These are phyloP conservation scores for Aspidiotus destructor DNA, from an alignment of 2,888 invertebrate genomes.

Conservation along the genomic window DNA sequence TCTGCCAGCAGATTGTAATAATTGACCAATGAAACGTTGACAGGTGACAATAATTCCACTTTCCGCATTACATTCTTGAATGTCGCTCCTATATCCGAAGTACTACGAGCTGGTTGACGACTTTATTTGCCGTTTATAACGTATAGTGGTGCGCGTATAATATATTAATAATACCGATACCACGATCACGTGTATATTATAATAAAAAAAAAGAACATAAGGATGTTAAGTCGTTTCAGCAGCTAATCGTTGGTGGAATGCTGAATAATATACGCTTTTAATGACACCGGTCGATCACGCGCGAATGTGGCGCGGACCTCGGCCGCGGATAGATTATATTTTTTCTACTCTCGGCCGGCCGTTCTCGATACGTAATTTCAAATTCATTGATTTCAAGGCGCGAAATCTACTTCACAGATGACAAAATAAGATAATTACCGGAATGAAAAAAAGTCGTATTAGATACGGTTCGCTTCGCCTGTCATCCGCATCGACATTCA, in stretches of 20 bases:
- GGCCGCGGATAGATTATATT: not conserved
- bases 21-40: conserved; percentile 28
- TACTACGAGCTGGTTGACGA: not conserved
- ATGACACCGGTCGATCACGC: not conserved
- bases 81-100: not conserved
- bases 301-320: not conserved
- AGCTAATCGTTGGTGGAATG: conserved; percentile 2
- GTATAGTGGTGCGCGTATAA: not conserved
- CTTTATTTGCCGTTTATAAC: not conserved
- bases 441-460: no score
- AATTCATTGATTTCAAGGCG: not conserved
- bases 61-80: conserved; percentile 7
- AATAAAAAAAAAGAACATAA: no score
- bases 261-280: not conserved
- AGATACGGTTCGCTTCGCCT: no score
- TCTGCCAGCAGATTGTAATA: not conserved
- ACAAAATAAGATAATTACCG: no score
- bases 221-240: not conserved
- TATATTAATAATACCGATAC: not conserved
- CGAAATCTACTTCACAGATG: not conserved
- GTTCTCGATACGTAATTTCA: not conserved
- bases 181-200: no score
- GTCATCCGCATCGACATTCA: no score
- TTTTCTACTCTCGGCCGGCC: not conserved
- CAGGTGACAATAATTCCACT: conserved; percentile 32